These are phyloP conservation scores for Heliconius congener DNA, from an alignment of 1,140 invertebrate genomes.

Conservation along the genomic window DNA sequence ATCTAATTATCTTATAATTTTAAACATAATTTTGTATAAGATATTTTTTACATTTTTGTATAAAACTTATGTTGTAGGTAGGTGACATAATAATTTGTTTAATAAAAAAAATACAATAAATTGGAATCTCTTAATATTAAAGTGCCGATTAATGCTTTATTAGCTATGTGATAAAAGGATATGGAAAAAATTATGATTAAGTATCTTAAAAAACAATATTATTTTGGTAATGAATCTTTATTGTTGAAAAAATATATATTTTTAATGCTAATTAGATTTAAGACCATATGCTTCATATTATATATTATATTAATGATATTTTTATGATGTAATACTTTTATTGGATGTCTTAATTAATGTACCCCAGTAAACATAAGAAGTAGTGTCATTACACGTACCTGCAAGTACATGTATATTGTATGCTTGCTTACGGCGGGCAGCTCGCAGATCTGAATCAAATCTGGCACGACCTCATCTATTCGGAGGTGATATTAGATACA, in stretches of 20 bases:
- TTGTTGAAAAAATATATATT: background rate
- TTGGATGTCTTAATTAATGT: too few relatives aligned
- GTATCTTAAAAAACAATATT: background rate
- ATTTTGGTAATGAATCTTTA: conserved; percentile 1
- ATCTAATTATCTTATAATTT: too few relatives aligned
- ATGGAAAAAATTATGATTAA: background rate
- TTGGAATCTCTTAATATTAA: conserved; percentile 41
- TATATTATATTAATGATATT: background rate
- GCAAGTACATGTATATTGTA: too few relatives aligned
- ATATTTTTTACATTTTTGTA: too few relatives aligned
- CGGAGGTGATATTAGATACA: conserved; percentile 83
- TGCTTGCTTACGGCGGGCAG: conserved; percentile 98
- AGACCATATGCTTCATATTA: too few relatives aligned
- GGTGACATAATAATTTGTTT: background rate
- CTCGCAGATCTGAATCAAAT: conserved; percentile 98
- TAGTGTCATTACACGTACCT: too few relatives aligned
- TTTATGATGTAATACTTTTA: background rate
- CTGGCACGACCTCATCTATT: conserved; percentile 95
- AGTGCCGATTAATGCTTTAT: conserved; percentile 26
- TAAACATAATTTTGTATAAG: too few relatives aligned
- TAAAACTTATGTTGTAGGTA: conserved; percentile 8
- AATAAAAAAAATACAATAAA: conserved; percentile 6
- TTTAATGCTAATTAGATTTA: background rate
- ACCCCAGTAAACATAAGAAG: too few relatives aligned
- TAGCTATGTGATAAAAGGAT: conserved; percentile 15